phyloP scores from a whole-genome alignment of 2,888 invertebrate genomes.

The Acleris emargana region DNA sequence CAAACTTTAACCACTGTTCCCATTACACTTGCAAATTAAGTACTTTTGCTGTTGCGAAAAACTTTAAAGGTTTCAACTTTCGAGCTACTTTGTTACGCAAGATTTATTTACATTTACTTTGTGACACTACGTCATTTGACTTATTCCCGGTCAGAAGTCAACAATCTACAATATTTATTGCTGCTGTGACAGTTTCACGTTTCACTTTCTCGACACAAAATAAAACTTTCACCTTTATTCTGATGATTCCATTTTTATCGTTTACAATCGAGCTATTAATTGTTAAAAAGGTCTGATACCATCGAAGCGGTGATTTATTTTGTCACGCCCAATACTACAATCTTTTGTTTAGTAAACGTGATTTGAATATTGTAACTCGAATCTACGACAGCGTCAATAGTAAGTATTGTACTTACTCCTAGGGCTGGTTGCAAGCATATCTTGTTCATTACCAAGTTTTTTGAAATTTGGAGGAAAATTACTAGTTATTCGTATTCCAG shows the following conservation, averaged over 20 bases:
- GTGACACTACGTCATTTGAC: conserved; percentile 35
- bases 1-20: conserved; percentile 14
- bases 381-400: conserved; percentile 10
- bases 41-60: conserved; percentile 24
- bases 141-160: conserved; percentile 37
- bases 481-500: not conserved
- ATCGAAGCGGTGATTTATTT: conserved; percentile 42
- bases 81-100: conserved; percentile 37
- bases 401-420: not conserved
- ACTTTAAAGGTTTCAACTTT: conserved; percentile 34
- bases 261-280: conserved; percentile 43
- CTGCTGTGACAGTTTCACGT: conserved; percentile 39
- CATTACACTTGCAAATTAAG: conserved; percentile 27
- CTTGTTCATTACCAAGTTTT: too few relatives aligned
- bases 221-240: conserved; percentile 46
- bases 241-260: conserved; percentile 42
- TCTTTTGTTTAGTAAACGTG: conserved; percentile 24
- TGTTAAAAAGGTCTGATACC: conserved; percentile 44
- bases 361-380: conserved; percentile 15
- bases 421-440: too few relatives aligned
- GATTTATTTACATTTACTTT: conserved; percentile 36
- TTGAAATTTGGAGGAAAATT: not conserved
- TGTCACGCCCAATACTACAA: conserved; percentile 36
- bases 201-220: conserved; percentile 38
- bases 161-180: conserved; percentile 40